These are phyloP conservation scores for Oreotrochilus melanogaster DNA, from an alignment of 2,113 vertebrate species.

Conservation along the genomic window DNA sequence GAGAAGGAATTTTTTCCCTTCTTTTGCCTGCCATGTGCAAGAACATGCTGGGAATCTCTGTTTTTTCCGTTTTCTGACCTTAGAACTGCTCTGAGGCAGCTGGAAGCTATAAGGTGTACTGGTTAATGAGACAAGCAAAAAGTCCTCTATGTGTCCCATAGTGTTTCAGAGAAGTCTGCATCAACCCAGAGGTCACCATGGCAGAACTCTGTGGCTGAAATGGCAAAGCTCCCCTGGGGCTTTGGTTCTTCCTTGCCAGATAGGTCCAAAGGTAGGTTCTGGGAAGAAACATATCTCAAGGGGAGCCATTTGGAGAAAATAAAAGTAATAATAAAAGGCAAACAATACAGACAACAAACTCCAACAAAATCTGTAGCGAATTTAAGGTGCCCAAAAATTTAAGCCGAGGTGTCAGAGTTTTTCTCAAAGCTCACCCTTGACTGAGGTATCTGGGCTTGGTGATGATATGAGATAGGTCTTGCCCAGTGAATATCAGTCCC, in stretches of 20 bases:
- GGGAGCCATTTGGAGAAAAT: background rate
- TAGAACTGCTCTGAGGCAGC: background rate
- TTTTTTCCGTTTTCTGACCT: background rate
- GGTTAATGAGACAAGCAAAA: background rate
- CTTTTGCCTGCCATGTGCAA: background rate
- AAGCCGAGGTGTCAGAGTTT: background rate
- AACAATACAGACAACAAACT: background rate
- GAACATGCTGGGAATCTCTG: background rate
- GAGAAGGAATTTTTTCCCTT: background rate
- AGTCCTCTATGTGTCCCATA: background rate
- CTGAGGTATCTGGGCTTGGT: background rate
- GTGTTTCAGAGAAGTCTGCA: background rate
- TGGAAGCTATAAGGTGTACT: background rate
- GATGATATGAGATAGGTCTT: background rate
- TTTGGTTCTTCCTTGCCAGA: background rate
- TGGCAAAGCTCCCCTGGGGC: background rate
- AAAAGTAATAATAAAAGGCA: background rate
- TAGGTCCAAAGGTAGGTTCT: background rate
- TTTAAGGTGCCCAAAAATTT: background rate
- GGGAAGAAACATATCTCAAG: background rate
- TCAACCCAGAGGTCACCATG: rapidly evolving
- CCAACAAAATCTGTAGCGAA: background rate
- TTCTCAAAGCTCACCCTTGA: background rate
- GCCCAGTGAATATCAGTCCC: background rate
- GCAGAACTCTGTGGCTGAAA: background rate